Evolutionary conservation across 37 sponge, comb jelly and placozoan genomes (phyloP).

Genomic region (Bolinopsis microptera): DNA sequence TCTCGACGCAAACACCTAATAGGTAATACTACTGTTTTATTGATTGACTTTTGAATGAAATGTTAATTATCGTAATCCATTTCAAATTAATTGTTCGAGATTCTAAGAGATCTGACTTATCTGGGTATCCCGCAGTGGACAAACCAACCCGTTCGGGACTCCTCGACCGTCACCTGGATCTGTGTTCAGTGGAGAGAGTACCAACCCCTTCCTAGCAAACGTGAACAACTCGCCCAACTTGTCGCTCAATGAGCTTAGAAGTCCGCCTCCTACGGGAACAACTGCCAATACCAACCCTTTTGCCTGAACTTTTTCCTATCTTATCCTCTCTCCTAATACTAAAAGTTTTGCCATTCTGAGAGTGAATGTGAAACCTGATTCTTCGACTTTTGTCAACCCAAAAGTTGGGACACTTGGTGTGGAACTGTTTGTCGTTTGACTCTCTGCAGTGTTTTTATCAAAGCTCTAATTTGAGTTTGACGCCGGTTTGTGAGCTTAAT

Average conservation of each 20-base stretch:
- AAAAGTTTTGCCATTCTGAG: background rate
- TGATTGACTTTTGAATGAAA: background rate
- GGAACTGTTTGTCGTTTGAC: background rate
- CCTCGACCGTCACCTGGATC: constrained; percentile 17
- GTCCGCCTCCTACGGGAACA: background rate
- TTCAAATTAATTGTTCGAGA: background rate
- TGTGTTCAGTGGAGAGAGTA: constrained; percentile 39
- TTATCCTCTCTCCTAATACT: background rate
- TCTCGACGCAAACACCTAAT: background rate
- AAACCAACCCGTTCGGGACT: constrained; percentile 36
- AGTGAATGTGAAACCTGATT: no score
- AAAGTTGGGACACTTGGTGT: background rate
- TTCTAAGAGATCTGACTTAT: background rate
- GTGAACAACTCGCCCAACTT: background rate
- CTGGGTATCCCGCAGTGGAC: background rate
- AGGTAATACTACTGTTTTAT: background rate
- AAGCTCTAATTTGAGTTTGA: background rate
- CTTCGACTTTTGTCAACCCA: background rate
- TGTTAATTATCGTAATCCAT: background rate
- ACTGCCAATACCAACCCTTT: constrained; percentile 13
- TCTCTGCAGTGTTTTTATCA: background rate
- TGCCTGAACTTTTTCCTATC: background rate
- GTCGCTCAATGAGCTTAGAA: constrained; percentile 38
- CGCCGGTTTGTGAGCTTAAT: background rate
- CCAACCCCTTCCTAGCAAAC: constrained; percentile 39